These are phyloP conservation scores for Calcarius lapponicus DNA, from an alignment of 2,797 vertebrate genomes.

Conservation along the genomic window DNA sequence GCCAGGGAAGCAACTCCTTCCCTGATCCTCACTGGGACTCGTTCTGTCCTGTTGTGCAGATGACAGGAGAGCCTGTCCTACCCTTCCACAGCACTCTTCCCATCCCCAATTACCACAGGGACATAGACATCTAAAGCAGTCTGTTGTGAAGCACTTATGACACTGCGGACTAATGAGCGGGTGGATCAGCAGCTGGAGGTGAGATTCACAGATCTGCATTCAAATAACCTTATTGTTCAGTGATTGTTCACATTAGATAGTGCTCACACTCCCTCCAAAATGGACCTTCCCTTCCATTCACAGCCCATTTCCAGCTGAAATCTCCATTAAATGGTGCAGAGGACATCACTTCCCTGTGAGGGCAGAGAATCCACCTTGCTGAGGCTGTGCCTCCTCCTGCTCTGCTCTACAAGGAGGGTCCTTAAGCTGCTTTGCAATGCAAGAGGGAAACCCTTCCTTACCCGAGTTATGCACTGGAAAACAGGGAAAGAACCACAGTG, in stretches of 20 bases:
- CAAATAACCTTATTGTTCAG: slow-evolving; percentile 1
- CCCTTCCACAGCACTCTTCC: not conserved
- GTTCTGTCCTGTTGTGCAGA: not conserved
- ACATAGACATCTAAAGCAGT: not conserved
- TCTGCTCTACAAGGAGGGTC: not conserved
- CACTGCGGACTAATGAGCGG: slow-evolving; percentile 5
- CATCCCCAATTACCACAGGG: not conserved
- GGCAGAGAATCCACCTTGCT: not conserved
- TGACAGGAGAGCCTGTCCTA: not conserved
- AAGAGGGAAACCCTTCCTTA: not conserved
- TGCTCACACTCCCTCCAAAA: not conserved
- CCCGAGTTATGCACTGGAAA: not conserved
- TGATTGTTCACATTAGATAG: not conserved
- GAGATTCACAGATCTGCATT: not conserved
- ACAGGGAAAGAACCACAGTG: not conserved
- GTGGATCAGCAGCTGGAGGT: not conserved
- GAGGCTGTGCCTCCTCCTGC: not conserved
- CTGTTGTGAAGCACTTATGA: slow-evolving; percentile 29
- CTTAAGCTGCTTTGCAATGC: not conserved
- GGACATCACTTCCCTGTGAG: not conserved
- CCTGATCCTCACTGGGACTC: accelerated
- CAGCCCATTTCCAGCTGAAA: not conserved
- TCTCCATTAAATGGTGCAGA: not conserved
- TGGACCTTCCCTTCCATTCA: not conserved
- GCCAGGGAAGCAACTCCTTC: not conserved